Evolutionary conservation across 2,888 invertebrate species (phyloP), one percentile per base, ranked within the genome.

Genomic region (Busseola fusca): DNA sequence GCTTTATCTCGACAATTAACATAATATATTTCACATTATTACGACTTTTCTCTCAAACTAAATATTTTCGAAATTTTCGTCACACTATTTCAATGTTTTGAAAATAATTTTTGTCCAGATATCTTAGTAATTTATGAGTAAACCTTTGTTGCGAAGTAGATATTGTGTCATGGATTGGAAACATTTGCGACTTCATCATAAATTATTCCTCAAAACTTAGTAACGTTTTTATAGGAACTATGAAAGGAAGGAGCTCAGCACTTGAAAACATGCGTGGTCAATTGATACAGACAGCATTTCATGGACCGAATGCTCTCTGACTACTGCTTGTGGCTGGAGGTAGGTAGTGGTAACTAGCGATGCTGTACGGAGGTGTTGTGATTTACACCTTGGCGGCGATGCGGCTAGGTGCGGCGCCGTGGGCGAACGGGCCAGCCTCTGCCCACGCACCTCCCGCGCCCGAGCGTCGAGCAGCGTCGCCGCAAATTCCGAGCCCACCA

Each of bases 401-500:
- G 87, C 87, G 92, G 92, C 92, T 94, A 93, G 95, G 94, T 94
- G 95, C 90, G 94, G 92, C 88, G 88, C 80, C 85, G 93, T 92
- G 93, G 93, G 93, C 94, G 95, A 93, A 93, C 94, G 84, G 84
- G 92, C 91, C 87, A 84, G 84, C 88, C 80, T 85, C 86, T 81
- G 86, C 87, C 85, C 82, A 85, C 88, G 89, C 93, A 86, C 85
- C 89, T 89, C 94, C 93, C 91, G 91, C 93, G 89, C 91, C 74
- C 79, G 85, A 85, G 86, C 88, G 84, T 80, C 81, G 75, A 75
- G 74, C 82, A 85, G 78, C 83, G 87, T 88, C 88, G 89, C 87
- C 89, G 94, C 94, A 84, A 94, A 95, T 94, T 94, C 93, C 93
- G 88, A 93, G 87, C 92, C 92, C 93, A 92, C 90, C 84, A 84